These are phyloP conservation scores for Neolamprologus variostigma DNA, from an alignment of 2,113 vertebrate species.

Conservation along the genomic window DNA sequence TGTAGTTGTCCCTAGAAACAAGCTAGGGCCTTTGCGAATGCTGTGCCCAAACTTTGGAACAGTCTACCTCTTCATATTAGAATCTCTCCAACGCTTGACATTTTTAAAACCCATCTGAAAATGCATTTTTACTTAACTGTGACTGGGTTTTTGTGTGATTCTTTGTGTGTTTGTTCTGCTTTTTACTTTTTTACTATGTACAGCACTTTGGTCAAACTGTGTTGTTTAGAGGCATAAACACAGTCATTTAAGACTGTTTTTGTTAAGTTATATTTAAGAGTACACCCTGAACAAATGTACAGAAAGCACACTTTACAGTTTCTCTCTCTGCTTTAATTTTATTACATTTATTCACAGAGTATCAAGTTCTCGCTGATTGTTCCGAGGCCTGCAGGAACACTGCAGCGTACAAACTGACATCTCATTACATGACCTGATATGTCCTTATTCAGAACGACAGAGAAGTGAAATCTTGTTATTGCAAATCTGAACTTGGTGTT, in stretches of 20 bases:
- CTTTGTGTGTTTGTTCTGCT: neutral
- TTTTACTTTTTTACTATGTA: neutral
- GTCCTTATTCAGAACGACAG: neutral
- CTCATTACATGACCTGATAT: neutral
- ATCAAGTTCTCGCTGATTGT: neutral
- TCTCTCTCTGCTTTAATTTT: neutral
- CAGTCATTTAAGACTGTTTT: neutral
- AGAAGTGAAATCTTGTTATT: neutral
- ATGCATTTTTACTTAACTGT: neutral
- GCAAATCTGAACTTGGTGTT: neutral
- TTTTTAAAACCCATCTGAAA: neutral
- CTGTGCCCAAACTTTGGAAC: neutral
- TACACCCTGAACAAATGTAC: neutral
- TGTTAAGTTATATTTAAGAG: neutral
- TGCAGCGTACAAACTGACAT: neutral
- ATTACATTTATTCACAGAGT: neutral
- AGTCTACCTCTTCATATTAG: neutral
- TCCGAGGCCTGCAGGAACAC: neutral
- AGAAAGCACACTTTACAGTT: neutral
- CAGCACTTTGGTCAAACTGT: neutral
- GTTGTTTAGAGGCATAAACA: neutral
- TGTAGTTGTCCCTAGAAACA: neutral
- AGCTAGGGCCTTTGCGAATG: neutral
- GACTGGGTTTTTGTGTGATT: neutral
- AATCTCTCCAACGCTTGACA: neutral